Conservation (phyloP, 2,888 invertebrate species). For the Caenorhabditis becei region DNA sequence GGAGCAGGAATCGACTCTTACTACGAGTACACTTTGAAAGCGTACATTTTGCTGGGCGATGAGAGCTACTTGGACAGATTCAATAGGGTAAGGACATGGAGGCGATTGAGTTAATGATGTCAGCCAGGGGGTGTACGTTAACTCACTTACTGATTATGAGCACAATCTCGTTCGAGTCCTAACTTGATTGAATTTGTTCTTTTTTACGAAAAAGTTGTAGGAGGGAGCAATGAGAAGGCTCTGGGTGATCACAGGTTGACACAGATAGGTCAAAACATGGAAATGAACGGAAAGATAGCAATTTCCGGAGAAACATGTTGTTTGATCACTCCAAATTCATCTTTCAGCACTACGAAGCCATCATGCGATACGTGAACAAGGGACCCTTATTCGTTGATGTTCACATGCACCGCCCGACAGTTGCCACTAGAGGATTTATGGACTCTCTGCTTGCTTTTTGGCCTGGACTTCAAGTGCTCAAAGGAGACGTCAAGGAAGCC, state of each 20-base stretch:
- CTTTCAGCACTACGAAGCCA: conserved; percentile 79
- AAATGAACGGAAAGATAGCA: no score
- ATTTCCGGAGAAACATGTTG: neutral
- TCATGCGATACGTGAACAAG: conserved; percentile 90
- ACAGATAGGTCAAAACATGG: no score
- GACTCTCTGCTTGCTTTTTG: conserved; percentile 97
- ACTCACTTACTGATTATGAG: no score
- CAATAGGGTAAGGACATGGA: conserved; percentile 86
- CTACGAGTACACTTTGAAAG: conserved; percentile 97
- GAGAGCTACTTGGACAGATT: conserved; percentile 94
- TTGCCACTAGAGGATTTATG: conserved; percentile 96
- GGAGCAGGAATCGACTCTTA: conserved; percentile 99
- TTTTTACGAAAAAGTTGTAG: no score
- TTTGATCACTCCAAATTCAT: neutral
- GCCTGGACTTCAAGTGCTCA: conserved; percentile 90
- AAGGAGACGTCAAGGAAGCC: conserved; percentile 95
- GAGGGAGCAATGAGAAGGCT: no score
- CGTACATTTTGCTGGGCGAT: conserved; percentile 93
- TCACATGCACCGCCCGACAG: conserved; percentile 94
- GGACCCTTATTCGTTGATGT: conserved; percentile 96
- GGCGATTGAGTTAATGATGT: no score
- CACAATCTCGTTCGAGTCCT: no score
- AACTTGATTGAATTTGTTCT: no score
- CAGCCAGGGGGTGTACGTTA: no score
- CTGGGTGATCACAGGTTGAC: no score